Conservation (phyloP, 2,888 invertebrate genomes). For the Bursaphelenchus okinawaensis region DNA sequence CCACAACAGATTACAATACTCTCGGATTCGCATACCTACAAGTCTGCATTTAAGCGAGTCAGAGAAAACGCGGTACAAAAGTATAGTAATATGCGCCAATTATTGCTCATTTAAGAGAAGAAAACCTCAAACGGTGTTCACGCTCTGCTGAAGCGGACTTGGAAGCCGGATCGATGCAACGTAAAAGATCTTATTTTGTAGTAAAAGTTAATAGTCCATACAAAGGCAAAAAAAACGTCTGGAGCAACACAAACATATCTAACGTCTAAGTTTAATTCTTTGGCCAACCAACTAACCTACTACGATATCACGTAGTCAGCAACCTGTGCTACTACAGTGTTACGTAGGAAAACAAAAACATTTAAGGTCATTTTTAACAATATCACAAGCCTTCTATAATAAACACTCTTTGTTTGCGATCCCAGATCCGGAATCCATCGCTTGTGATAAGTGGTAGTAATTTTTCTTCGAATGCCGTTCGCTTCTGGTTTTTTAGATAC, state of each 20-base stretch:
- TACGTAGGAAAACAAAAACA: no score
- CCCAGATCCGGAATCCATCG: neutral
- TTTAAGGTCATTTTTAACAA: no score
- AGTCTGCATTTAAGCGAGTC: no score
- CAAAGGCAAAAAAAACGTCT: neutral
- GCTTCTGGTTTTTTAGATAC: neutral
- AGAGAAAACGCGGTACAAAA: neutral
- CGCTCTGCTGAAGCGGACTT: neutral
- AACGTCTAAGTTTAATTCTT: no score
- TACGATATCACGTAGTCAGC: no score
- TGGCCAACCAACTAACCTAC: no score
- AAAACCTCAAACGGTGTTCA: neutral
- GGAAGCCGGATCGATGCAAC: neutral
- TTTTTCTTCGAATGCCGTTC: constrained; percentile 1
- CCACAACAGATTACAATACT: no score
- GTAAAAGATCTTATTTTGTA: neutral
- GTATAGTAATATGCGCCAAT: neutral
- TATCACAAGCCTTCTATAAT: neutral
- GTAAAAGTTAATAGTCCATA: neutral
- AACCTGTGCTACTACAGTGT: no score
- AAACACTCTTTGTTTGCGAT: neutral
- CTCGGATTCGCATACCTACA: no score
- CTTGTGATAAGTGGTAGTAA: neutral
- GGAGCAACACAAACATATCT: neutral
- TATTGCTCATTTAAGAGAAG: neutral